phyloP scores from a whole-genome alignment of 2,113 vertebrate species.

The Paradisaea rubra region DNA sequence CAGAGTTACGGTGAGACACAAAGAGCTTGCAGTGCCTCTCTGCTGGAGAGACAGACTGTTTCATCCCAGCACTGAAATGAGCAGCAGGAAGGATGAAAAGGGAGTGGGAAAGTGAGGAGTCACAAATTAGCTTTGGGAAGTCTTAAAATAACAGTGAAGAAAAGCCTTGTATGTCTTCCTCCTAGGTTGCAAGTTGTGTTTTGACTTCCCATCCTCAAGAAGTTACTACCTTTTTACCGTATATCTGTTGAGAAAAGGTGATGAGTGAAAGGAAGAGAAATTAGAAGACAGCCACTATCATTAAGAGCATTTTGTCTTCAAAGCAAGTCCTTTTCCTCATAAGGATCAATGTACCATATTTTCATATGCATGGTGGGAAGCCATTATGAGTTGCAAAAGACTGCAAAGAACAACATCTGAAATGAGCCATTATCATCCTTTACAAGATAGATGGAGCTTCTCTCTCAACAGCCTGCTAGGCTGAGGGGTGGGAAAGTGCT shows the following conservation, averaged over 20 bases:
- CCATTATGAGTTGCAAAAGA: neutral
- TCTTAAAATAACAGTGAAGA: neutral
- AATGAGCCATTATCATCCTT: neutral
- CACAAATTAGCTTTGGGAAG: neutral
- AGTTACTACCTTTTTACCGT: neutral
- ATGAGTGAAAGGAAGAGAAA: neutral
- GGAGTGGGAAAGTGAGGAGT: neutral
- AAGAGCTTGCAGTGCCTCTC: neutral
- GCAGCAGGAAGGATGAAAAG: neutral
- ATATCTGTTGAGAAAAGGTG: neutral
- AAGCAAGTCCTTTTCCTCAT: neutral
- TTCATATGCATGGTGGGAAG: neutral
- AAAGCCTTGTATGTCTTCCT: neutral
- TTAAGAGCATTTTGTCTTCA: neutral
- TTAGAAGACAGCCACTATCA: neutral
- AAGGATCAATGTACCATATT: neutral
- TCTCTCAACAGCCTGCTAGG: neutral
- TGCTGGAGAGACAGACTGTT: neutral
- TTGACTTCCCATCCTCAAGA: neutral
- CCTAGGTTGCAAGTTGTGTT: neutral
- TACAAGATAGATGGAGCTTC: neutral
- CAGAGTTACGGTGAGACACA: neutral
- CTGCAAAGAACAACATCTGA: neutral
- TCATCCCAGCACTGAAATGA: conserved; percentile 2
- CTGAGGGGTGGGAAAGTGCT: neutral